phyloP scores from a whole-genome alignment of 2,888 invertebrate genomes.

The Ariolimax columbianus region DNA sequence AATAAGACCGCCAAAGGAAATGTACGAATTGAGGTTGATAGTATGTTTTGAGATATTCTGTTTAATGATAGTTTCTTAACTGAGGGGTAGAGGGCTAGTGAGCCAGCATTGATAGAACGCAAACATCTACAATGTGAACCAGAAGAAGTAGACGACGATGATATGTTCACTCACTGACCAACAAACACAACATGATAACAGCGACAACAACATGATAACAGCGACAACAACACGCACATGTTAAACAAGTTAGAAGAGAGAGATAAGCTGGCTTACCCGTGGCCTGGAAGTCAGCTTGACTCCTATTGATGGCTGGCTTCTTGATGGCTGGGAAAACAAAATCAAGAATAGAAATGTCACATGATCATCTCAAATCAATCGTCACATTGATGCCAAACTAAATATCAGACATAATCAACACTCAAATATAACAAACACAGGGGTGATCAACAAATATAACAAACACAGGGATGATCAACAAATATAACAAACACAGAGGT shows the following conservation, averaged over 20 bases:
- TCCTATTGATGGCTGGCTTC: conserved; percentile 75
- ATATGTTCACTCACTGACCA: neutral
- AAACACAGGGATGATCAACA: no score
- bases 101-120: neutral
- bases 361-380: no score
- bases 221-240: neutral
- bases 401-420: no score
- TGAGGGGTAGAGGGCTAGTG: no score
- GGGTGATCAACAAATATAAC: no score
- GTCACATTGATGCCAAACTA: neutral
- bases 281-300: conserved; percentile 71
- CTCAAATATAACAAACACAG: no score
- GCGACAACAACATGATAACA: neutral
- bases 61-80: no score
- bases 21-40: no score
- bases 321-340: conserved; percentile 64
- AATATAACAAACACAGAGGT: no score
- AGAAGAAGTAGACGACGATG: neutral
- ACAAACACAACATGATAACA: neutral
- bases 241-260: no score
- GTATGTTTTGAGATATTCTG: no score
- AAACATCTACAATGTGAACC: neutral
- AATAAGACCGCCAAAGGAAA: no score
- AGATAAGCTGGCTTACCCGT: conserved; percentile 68
- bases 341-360: neutral